A percentile compares a stretch with the other conserved stretches of the same genome.
phyloP scores from a whole-genome alignment of 2,888 invertebrate genomes.

The Cryptosula pallasiana region DNA sequence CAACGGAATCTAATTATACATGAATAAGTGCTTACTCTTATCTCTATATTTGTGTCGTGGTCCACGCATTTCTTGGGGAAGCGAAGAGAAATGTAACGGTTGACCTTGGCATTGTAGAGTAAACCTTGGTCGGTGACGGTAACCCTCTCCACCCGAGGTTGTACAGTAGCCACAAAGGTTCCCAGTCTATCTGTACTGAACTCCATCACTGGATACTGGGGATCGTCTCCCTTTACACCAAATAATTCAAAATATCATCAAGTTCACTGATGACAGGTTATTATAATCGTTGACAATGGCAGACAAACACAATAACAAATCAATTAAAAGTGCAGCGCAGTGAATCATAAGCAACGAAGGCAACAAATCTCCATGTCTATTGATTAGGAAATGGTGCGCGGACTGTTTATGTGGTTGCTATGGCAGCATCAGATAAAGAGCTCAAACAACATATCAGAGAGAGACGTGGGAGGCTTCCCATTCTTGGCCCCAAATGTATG shows the following conservation, averaged over 20 bases:
- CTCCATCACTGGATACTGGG: conserved; percentile 30
- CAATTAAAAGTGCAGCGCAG: no score
- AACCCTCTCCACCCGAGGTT: conserved; percentile 41
- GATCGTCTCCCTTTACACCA: conserved; percentile 13
- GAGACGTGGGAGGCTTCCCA: no score
- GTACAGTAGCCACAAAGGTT: conserved; percentile 41
- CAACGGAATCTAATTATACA: no score
- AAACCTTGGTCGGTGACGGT: conserved; percentile 44
- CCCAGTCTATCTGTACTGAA: conserved; percentile 40
- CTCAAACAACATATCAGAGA: no score
- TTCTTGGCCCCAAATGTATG: no score
- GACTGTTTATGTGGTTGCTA: background rate
- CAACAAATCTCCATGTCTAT: no score
- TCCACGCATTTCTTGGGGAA: conserved; percentile 48
- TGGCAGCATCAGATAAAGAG: background rate
- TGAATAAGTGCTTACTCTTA: background rate
- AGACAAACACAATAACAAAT: no score
- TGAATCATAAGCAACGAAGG: no score
- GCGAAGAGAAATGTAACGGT: conserved; percentile 42
- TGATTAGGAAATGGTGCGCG: no score
- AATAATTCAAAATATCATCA: no score
- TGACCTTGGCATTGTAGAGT: conserved; percentile 44
- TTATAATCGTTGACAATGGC: no score
- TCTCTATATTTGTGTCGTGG: conserved; percentile 21
- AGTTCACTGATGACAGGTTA: no score